A percentile compares a stretch with the other conserved stretches of the same genome.
phyloP scores from a whole-genome alignment of 2,797 vertebrate species.

The Eurystomus glaucurus region DNA sequence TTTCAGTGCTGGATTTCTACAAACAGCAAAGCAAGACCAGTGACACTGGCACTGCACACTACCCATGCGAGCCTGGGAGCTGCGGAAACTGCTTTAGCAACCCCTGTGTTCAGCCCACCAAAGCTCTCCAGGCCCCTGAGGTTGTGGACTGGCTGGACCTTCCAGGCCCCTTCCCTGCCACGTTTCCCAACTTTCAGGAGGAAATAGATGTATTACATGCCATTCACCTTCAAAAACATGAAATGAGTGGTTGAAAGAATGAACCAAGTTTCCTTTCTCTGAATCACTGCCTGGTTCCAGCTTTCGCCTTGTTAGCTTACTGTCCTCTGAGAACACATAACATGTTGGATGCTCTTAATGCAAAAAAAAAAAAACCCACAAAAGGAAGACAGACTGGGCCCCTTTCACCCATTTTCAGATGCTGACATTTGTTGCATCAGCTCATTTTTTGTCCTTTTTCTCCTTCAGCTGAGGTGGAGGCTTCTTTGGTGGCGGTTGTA shows the following conservation, averaged over 20 bases:
- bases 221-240: background rate
- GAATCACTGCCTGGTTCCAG: background rate
- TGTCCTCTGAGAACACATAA: background rate
- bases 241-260: background rate
- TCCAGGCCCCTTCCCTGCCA: background rate
- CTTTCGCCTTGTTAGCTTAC: background rate
- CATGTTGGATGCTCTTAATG: background rate
- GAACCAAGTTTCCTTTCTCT: background rate
- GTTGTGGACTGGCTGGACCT: background rate
- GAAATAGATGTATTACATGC: background rate
- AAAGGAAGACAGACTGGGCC: background rate
- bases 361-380: background rate
- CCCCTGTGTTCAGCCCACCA: background rate
- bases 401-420: background rate
- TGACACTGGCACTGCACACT: fast-evolving
- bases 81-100: background rate
- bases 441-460: background rate
- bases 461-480: background rate
- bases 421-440: background rate
- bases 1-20: background rate
- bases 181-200: background rate
- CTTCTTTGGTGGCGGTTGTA: background rate
- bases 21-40: background rate
- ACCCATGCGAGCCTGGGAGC: background rate
- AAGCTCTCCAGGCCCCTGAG: background rate